A percentile compares a stretch with the other conserved stretches of the same genome.
These are phyloP conservation scores for Gastrophryne carolinensis DNA, from an alignment of 2,797 vertebrate genomes.

Conservation along the genomic window DNA sequence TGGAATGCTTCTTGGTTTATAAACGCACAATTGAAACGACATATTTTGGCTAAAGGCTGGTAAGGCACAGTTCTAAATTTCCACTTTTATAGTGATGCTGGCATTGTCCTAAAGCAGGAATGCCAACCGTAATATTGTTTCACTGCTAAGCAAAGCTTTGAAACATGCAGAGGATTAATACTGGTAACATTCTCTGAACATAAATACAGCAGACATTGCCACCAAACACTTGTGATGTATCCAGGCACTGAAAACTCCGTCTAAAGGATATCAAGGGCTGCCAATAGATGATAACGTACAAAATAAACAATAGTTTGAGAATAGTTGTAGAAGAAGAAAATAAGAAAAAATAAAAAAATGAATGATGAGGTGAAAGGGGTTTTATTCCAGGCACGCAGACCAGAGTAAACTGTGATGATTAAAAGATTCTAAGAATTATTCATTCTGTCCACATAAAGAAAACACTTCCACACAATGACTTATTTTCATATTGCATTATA, in stretches of 20 bases:
- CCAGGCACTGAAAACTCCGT: too few relatives aligned
- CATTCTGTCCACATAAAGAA: not conserved
- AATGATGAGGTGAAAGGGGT: conserved; percentile 17
- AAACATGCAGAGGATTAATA: not conserved
- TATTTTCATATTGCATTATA: not conserved
- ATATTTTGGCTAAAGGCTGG: not conserved
- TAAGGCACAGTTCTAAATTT: not conserved
- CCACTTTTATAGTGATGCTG: not conserved
- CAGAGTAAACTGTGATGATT: conserved; percentile 27
- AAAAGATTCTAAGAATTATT: conserved; percentile 3
- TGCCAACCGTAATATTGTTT: not conserved
- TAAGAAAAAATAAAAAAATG: conserved; percentile 5
- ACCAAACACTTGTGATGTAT: too few relatives aligned
- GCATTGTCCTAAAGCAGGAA: not conserved
- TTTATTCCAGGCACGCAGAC: conserved; percentile 20
- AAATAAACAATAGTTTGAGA: too few relatives aligned
- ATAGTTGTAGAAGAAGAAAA: too few relatives aligned
- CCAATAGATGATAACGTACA: too few relatives aligned
- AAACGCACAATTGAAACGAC: not conserved
- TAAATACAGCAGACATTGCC: too few relatives aligned
- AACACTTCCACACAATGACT: not conserved
- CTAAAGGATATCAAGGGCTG: too few relatives aligned
- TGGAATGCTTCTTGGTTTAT: not conserved
- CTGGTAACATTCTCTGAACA: not conserved
- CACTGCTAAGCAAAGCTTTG: not conserved